These are phyloP conservation scores for Drosophila persimilis DNA, from an alignment of 1,140 invertebrate species.

Conservation along the genomic window DNA sequence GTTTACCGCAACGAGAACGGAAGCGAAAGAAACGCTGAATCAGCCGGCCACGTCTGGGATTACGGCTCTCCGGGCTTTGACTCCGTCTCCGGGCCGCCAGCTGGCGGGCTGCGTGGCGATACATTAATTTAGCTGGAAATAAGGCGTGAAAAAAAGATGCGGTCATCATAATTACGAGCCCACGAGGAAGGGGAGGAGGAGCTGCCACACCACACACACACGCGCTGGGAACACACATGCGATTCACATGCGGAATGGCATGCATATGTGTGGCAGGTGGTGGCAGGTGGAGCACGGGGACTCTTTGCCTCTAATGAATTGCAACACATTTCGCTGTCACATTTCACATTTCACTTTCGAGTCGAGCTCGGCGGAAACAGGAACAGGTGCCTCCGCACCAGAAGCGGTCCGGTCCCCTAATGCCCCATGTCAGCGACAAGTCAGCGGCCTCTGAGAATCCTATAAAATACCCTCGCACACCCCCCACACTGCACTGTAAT, in stretches of 20 bases:
- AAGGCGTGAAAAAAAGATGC: slow-evolving; percentile 57
- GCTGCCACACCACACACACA: background rate
- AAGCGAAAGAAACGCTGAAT: slow-evolving; percentile 38
- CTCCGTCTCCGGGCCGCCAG: background rate
- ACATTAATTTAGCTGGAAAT: slow-evolving; percentile 53
- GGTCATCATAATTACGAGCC: slow-evolving; percentile 69
- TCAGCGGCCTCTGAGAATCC: slow-evolving; percentile 10
- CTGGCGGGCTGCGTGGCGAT: slow-evolving; percentile 15
- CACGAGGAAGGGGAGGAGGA: background rate
- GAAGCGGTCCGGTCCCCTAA: slow-evolving; percentile 28
- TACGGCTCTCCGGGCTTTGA: background rate
- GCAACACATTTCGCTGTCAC: slow-evolving; percentile 65
- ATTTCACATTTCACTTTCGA: slow-evolving; percentile 40
- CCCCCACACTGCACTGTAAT: slow-evolving; percentile 18
- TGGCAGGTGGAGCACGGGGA: slow-evolving; percentile 11
- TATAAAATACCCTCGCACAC: background rate
- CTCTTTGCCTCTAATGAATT: slow-evolving; percentile 70
- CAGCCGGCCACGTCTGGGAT: slow-evolving; percentile 8
- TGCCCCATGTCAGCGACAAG: slow-evolving; percentile 39
- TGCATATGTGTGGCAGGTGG: slow-evolving; percentile 17
- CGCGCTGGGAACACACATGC: too few relatives aligned
- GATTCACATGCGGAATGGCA: background rate
- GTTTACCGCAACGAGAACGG: slow-evolving; percentile 34
- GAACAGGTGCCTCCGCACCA: too few relatives aligned
- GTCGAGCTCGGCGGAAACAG: slow-evolving; percentile 54